Evolutionary conservation across 2,113 vertebrate species (phyloP), one percentile per base, ranked within the genome.

Genomic region (Nycticebus coucang): DNA sequence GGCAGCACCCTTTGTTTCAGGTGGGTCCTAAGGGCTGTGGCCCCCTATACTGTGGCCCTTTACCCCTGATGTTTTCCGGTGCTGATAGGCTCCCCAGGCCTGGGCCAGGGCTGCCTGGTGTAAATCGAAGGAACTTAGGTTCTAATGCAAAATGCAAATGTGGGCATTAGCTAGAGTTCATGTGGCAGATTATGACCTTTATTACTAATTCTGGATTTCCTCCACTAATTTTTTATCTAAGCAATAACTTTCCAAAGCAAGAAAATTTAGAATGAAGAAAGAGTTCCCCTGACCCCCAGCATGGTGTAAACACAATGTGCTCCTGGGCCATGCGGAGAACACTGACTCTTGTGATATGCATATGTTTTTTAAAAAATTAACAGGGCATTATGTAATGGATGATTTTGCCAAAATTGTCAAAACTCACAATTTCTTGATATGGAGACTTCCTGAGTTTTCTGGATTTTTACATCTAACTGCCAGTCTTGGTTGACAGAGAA

Each of bases 401-500:
- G 94, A 95, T 96, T 95, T 95, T 97, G 96, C 97, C 97, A 97
- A 97, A 97, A 93, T 57, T 96, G 89, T 97, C 94, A 96, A 92
- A 93, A 86, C 84, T 97, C 96, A 92, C 60, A 96, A 37, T 93
- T 0, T 93, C 85, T 97, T 80, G 53, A 75, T 95, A 30, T 95
- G 45, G 96, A 93, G 24, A 94, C 64, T 91, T 94, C 62, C 53
- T 91, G 91, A 84, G 14, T 59, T 90, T 89, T 85, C 71, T 45
- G 41, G 66, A 41, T 92, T 97, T 95, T 95, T 95, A 93, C 64
- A 45, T 88, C 96, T 95, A 80, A 94, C 91, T 97, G n/a, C 41
- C 95, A 87, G 13, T 85, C 68, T n/a, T 91, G 85, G 60, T 83
- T 93, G 69, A 89, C 45, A 50, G 28, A 74, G 88, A 95, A 72